These are phyloP conservation scores for Rhopalosiphum maidis DNA, from an alignment of 1,140 invertebrate genomes.

Conservation along the genomic window DNA sequence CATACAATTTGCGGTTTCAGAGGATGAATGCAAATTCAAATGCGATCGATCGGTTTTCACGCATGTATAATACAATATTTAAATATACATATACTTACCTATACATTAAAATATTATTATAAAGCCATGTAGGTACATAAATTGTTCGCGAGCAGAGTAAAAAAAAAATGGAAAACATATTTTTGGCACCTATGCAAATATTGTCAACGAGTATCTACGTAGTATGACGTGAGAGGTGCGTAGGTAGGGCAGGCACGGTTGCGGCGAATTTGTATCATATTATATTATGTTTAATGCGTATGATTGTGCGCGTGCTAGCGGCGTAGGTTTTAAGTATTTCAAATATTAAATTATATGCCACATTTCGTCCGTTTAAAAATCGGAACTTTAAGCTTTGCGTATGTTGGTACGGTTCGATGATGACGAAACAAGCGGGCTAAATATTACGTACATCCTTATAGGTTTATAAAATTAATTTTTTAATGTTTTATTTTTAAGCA, in stretches of 20 bases:
- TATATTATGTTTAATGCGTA: not conserved
- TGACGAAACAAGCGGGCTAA: not conserved
- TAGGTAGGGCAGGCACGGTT: not conserved
- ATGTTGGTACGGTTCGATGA: not conserved
- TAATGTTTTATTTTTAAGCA: not conserved
- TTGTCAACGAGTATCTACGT: not conserved
- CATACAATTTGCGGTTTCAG: not conserved
- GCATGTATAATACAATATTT: not conserved
- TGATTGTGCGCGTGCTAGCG: not conserved
- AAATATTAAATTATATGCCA: not conserved
- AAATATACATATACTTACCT: not conserved
- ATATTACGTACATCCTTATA: not conserved
- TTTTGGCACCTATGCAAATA: slow-evolving; percentile 45
- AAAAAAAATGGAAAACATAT: slow-evolving; percentile 8
- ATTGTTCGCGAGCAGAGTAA: not conserved
- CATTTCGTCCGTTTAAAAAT: not conserved
- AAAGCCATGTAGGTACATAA: not conserved
- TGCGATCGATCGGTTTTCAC: not conserved
- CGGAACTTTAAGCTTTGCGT: not conserved
- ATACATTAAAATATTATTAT: not conserved
- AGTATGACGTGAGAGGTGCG: not conserved
- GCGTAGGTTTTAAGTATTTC: not conserved
- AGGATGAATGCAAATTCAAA: not conserved
- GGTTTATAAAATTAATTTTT: not conserved
- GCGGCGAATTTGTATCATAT: not conserved